Percentiles rank a stretch among this genome's conserved stretches.
These are phyloP conservation scores for Buathra laborator DNA, from an alignment of 2,888 invertebrate genomes.

Conservation along the genomic window DNA sequence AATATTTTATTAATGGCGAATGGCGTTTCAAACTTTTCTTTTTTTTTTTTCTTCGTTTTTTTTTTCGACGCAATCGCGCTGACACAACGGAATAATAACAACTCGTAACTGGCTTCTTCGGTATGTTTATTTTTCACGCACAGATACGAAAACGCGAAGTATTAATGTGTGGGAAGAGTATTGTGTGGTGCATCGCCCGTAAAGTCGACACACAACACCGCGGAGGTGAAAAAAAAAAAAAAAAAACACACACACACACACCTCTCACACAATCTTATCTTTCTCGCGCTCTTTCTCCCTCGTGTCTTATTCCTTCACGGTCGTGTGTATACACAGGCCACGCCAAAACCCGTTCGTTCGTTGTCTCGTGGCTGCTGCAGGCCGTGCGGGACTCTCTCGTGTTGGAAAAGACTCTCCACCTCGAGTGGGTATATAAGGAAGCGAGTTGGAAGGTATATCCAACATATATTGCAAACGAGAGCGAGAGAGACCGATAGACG, in stretches of 20 bases:
- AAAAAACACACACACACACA: constrained; percentile 25
- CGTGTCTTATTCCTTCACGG: not conserved
- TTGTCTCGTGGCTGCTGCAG: constrained; percentile 57
- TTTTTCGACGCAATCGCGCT: not conserved
- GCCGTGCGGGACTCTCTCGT: constrained; percentile 49
- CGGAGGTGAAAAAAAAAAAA: not conserved
- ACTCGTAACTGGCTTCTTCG: not conserved
- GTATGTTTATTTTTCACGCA: not conserved
- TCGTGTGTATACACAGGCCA: constrained; percentile 54
- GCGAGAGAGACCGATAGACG: constrained; percentile 20
- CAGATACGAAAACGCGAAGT: not conserved
- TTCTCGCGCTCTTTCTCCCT: not conserved
- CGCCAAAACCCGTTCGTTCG: constrained; percentile 66
- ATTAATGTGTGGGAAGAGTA: not conserved
- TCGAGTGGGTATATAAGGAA: constrained; percentile 42
- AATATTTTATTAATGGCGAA: not conserved
- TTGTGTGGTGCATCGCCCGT: not conserved
- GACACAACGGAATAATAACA: not conserved
- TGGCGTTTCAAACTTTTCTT: not conserved
- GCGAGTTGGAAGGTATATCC: constrained; percentile 15
- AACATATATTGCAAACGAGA: constrained; percentile 22
- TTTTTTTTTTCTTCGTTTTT: not conserved
- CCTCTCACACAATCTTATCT: constrained; percentile 61
- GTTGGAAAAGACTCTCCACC: constrained; percentile 59
- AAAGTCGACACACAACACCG: not conserved